phyloP scores from a whole-genome alignment of 2,797 vertebrate species.

The Hylomyscus alleni region DNA sequence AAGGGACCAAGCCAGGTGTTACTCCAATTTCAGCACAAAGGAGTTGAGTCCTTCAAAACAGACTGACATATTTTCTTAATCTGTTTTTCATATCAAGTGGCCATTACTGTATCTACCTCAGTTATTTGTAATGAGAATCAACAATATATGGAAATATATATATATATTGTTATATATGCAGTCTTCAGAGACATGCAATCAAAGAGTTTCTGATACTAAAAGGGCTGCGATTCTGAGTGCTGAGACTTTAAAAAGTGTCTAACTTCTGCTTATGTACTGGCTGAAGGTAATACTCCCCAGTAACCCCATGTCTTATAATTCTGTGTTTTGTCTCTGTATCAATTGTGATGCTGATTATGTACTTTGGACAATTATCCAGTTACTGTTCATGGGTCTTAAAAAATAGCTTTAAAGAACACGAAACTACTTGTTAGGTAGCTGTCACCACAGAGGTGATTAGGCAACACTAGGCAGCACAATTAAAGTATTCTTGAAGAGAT shows the following conservation, averaged over 20 bases:
- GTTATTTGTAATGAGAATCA: neutral
- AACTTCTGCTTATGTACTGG: neutral
- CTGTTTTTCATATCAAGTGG: neutral
- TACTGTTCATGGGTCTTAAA: constrained; percentile 37
- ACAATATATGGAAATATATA: neutral
- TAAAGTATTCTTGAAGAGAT: neutral
- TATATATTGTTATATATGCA: neutral
- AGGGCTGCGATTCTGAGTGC: neutral
- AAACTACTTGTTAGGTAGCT: neutral
- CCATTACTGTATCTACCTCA: neutral
- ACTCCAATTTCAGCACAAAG: too few relatives aligned
- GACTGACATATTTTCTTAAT: neutral
- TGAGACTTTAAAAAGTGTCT: neutral
- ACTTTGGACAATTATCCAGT: neutral
- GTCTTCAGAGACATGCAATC: neutral
- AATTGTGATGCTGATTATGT: neutral
- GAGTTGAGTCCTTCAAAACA: neutral
- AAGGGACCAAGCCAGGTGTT: neutral
- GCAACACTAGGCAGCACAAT: neutral
- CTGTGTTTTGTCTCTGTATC: neutral
- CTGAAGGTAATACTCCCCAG: neutral
- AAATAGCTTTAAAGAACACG: constrained; percentile 43
- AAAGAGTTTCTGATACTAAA: neutral
- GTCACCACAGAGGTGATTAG: constrained; percentile 58
- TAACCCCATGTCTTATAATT: neutral